Conservation (phyloP, 1,140 invertebrate species). For the Musca vetustissima region DNA sequence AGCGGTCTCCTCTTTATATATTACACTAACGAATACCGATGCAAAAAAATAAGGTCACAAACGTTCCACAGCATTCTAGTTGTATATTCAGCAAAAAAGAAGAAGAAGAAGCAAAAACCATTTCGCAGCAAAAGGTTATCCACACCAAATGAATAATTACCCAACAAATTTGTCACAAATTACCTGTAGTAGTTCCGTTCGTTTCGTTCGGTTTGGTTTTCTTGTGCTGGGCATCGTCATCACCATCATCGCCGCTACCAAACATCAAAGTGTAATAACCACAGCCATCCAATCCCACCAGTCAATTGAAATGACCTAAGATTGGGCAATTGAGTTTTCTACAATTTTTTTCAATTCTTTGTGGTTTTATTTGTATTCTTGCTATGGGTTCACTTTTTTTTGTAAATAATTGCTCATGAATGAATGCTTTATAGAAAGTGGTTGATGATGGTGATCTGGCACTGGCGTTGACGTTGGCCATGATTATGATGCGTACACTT, state of each 20-base stretch:
- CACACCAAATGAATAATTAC: slow-evolving; percentile 22
- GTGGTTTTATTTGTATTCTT: background rate
- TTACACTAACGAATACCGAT: too few relatives aligned
- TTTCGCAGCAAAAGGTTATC: background rate
- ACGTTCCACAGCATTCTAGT: too few relatives aligned
- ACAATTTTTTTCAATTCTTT: background rate
- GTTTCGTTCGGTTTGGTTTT: background rate
- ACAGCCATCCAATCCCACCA: too few relatives aligned
- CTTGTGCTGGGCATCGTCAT: background rate
- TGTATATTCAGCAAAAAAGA: too few relatives aligned
- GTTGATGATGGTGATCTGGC: too few relatives aligned
- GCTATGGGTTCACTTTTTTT: background rate
- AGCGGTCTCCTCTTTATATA: too few relatives aligned
- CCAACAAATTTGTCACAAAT: slow-evolving; percentile 24
- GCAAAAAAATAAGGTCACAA: too few relatives aligned
- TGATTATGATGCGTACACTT: slow-evolving; percentile 15
- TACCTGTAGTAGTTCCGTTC: slow-evolving; percentile 10
- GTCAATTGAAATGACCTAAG: too few relatives aligned
- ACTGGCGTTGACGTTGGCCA: too few relatives aligned
- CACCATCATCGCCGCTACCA: background rate
- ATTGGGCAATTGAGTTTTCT: background rate
- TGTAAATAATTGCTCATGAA: too few relatives aligned
- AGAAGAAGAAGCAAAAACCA: background rate
- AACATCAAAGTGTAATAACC: too few relatives aligned
- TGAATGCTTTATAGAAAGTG: too few relatives aligned